Conservation (phyloP, 2,113 vertebrate genomes). For the Rhadina sibilatrix region DNA sequence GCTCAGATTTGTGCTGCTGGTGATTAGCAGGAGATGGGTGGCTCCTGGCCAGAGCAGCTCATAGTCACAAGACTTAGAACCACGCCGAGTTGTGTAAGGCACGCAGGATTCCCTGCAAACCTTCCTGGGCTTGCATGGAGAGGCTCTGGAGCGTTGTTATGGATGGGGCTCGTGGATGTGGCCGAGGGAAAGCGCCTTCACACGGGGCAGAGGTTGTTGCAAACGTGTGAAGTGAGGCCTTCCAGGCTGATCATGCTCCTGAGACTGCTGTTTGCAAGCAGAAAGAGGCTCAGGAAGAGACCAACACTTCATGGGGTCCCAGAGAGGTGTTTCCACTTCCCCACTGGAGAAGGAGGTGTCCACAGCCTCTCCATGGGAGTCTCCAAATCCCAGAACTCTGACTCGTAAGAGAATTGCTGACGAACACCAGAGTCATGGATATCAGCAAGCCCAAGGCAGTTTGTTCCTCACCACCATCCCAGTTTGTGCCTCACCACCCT, state of each 20-base stretch:
- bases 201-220: background rate
- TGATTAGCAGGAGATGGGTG: slow-evolving; percentile 44
- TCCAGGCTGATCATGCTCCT: background rate
- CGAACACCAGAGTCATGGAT: background rate
- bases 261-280: background rate
- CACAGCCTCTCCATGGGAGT: background rate
- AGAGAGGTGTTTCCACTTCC: background rate
- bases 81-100: slow-evolving; percentile 46
- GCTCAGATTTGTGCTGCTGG: slow-evolving; percentile 37
- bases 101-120: slow-evolving; percentile 6
- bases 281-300: background rate
- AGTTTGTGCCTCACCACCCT: no score
- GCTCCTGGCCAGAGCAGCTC: slow-evolving; percentile 60
- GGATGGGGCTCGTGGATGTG: background rate
- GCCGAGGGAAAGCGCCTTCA: background rate
- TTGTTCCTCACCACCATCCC: fast-evolving
- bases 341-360: background rate
- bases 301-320: background rate
- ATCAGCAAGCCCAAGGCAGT: background rate
- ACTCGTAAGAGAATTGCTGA: fast-evolving
- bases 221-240: background rate
- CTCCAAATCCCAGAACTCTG: background rate
- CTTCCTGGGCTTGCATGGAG: slow-evolving; percentile 6
- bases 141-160: background rate
- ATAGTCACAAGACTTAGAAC: slow-evolving; percentile 67